Evolutionary conservation across 2,113 vertebrate species (phyloP).

Genomic region (Hippocampus comes): DNA sequence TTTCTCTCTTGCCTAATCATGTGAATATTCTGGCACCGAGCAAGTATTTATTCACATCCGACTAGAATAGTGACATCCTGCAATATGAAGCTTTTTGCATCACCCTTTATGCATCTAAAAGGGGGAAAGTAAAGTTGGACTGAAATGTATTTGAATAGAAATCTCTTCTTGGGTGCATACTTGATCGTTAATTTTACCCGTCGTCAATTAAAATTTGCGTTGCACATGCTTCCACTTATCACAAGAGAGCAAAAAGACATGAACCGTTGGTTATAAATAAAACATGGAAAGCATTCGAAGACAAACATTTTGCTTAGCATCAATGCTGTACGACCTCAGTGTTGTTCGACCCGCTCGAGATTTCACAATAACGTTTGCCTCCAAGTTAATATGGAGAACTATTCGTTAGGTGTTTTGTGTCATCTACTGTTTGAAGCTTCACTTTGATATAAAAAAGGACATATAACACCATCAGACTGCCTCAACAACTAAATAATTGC

Average conservation of each 20-base stretch:
- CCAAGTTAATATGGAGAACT: too few species aligned
- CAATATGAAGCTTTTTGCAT: constrained; percentile 19
- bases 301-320: too few species aligned
- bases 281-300: too few species aligned
- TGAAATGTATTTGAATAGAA: too few species aligned
- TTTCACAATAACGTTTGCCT: too few species aligned
- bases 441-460: neutral
- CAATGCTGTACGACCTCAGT: too few species aligned
- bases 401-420: too few species aligned
- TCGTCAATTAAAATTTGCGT: neutral
- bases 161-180: neutral
- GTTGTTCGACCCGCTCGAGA: too few species aligned
- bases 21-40: constrained; percentile 29
- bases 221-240: neutral
- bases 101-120: neutral
- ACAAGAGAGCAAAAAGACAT: neutral
- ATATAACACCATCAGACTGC: neutral
- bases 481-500: neutral
- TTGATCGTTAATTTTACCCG: too few species aligned
- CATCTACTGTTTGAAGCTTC: too few species aligned
- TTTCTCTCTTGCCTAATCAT: constrained; percentile 45
- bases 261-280: neutral
- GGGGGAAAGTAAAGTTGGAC: neutral
- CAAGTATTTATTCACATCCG: constrained; percentile 25
- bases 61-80: constrained; percentile 17